Base-by-base conservation (phyloP, 2,888 invertebrate species). In the Prosopocoilus inquinatus region DNA sequence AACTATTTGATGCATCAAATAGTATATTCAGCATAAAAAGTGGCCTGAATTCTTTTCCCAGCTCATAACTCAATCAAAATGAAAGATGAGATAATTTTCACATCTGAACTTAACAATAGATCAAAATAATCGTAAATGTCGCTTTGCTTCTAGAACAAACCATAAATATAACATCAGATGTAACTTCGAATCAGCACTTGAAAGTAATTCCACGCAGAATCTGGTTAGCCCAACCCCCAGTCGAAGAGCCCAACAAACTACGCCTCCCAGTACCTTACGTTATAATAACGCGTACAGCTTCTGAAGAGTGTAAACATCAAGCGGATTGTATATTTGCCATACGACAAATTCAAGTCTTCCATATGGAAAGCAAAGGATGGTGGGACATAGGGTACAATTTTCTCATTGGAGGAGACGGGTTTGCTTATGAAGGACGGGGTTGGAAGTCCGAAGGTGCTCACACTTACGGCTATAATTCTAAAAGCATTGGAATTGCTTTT, bases 331-430 rank as follows among this genome's bases (percentile, higher is more conserved):
- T 52, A 13, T 39, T 28, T 35, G 7, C 36, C 13, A 45, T 56
- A 12, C 51, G 56, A 9, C 45, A 48, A n/a, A 45, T 85, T 48
- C 87, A 87, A 70, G 81, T 78, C 45, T 84, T 78, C 61, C 89
- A 91, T 71, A 85, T 90, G 28, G 87, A 88, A 64, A 81, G 82
- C 12, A 75, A 73, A 51, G 72, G 78, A 0, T 87, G 85, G 81
- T 80, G 77, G 57, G 91, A 91, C 68, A 89, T 90, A 15, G 85
- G 80, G 0, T 91, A 89, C 71, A 92, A 89, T 70, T 93, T 90
- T 64, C 75, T 92, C 1, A 82, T 92, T 1, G 91, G 90, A 0
- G 89, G 89, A 7, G 90, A 90, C 68, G 90, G 90, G 0, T 80
- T 83, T 7, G 87, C 84, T 0, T 90, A 90, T 70, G 84, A 82